A percentile compares a stretch with the other conserved stretches of the same genome.
phyloP scores from a whole-genome alignment of 2,797 vertebrate genomes.

The Oceanodroma leucorhoa region DNA sequence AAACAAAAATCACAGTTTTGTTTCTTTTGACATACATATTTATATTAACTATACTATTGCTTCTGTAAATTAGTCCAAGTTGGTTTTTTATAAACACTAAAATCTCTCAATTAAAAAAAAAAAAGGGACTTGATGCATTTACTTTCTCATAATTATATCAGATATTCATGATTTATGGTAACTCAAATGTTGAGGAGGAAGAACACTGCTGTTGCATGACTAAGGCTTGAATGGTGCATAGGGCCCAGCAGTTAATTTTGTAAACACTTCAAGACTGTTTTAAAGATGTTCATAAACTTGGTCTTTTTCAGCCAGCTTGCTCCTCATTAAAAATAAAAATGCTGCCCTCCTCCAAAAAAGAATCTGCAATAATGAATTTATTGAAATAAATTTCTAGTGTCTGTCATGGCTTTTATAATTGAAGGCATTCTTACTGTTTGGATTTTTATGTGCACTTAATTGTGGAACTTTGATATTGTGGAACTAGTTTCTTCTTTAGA shows the following conservation, averaged over 20 bases:
- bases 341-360: background rate
- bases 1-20: background rate
- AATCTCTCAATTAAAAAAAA: background rate
- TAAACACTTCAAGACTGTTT: background rate
- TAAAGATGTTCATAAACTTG: background rate
- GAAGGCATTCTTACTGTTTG: background rate
- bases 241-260: background rate
- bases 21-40: background rate
- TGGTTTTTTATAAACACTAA: background rate
- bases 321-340: background rate
- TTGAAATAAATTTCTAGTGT: background rate
- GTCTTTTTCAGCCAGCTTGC: background rate
- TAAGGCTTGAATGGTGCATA: background rate
- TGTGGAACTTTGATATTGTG: background rate
- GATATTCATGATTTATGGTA: background rate
- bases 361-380: background rate
- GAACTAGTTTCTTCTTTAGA: background rate
- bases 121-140: background rate
- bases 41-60: background rate
- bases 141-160: background rate
- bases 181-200: background rate
- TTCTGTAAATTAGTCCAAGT: background rate
- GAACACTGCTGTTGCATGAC: background rate
- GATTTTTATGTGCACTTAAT: background rate
- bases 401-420: background rate